These are phyloP conservation scores for Seriola rivoliana DNA, from an alignment of 2,113 vertebrate species.

Conservation along the genomic window DNA sequence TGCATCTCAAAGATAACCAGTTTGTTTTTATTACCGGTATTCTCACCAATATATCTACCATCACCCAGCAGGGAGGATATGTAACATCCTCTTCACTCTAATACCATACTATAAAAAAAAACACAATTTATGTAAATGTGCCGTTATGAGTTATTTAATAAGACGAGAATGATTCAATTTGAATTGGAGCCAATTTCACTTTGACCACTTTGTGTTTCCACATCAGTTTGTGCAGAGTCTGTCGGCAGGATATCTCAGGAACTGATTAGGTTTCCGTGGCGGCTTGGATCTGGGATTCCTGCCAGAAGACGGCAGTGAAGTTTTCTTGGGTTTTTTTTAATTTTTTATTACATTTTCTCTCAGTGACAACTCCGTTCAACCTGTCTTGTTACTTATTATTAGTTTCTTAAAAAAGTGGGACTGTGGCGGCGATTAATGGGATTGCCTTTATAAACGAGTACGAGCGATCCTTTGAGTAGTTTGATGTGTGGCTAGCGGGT, in stretches of 20 bases:
- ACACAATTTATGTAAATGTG: background rate
- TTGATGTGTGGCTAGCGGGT: slow-evolving; percentile 17
- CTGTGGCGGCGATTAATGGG: slow-evolving; percentile 10
- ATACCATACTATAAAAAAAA: slow-evolving; percentile 30
- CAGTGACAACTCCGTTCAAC: background rate
- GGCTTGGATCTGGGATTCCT: background rate
- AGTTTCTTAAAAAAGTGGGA: background rate
- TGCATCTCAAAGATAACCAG: slow-evolving; percentile 11
- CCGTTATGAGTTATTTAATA: background rate
- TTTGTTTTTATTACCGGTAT: slow-evolving; percentile 8
- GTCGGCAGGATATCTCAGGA: background rate
- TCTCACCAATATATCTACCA: background rate
- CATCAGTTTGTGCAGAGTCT: background rate
- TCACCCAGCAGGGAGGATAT: slow-evolving; percentile 35
- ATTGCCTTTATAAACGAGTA: background rate
- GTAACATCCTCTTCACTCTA: slow-evolving; percentile 46
- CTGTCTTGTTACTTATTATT: background rate
- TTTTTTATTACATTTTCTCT: background rate
- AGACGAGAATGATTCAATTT: background rate
- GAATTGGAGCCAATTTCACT: background rate
- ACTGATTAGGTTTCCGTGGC: background rate
- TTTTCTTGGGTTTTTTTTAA: background rate
- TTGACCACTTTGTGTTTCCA: background rate
- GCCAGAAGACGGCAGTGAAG: background rate
- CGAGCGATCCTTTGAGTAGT: background rate